Conservation (phyloP, 2,113 vertebrate species). For the Eretmochelys imbricata region DNA sequence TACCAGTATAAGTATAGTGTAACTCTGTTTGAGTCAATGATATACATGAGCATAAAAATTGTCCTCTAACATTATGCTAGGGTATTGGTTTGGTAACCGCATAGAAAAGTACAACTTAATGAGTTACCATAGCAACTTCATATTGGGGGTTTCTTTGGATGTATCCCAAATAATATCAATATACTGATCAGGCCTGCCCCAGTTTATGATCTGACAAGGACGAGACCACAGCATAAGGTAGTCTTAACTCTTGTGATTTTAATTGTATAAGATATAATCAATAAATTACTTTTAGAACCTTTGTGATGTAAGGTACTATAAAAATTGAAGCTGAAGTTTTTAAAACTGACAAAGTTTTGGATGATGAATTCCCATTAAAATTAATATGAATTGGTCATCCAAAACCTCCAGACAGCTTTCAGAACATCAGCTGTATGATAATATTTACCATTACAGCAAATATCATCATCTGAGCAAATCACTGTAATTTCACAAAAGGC, state of each 20-base stretch:
- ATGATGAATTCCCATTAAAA: neutral
- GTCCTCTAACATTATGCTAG: neutral
- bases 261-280: neutral
- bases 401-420: neutral
- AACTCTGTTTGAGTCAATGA: neutral
- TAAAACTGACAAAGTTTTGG: neutral
- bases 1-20: neutral
- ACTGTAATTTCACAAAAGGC: neutral
- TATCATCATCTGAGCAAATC: neutral
- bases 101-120: neutral
- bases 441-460: neutral
- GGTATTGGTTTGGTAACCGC: neutral
- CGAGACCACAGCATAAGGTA: neutral
- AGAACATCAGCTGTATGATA: neutral
- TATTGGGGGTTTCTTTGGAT: neutral
- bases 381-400: neutral
- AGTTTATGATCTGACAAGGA: neutral
- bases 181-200: neutral
- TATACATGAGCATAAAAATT: neutral
- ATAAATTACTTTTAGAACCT: neutral
- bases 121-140: neutral
- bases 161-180: neutral
- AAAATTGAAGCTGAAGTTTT: neutral
- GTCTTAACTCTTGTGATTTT: neutral
- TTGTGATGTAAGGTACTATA: neutral